Evolutionary conservation across 2,797 vertebrate species (phyloP), one percentile per base, ranked within the genome.

Genomic region (Cheirogaleus major): DNA sequence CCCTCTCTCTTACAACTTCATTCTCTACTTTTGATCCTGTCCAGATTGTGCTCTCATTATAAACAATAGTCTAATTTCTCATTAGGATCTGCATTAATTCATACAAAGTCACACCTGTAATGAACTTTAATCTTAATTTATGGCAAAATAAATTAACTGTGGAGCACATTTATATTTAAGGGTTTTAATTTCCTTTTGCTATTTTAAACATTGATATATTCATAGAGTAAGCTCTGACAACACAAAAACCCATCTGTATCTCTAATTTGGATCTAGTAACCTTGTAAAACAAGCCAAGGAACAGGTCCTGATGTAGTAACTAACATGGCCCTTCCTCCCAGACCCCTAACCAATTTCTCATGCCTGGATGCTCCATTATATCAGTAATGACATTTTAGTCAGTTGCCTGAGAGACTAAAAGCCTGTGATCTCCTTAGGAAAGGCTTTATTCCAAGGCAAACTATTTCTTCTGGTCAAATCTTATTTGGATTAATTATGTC

Each of bases 11-110:
- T 48, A 93, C 14, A 95, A 95, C 67, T 82, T 87, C 81, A 90
- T 92, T 80, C 81, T 88, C 63, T 93, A 75, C 30, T 18, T 93
- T 83, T 93, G 89, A 95, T 80, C 80, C 89, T 93, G 55, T 55
- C 73, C 25, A 59, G 89, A 55, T 7, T 85, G 85, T 12, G 27
- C 84, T 95, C 83, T 96, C 93, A 92, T 52, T 79, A 30, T 73
- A 84, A 95, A 67, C 1, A 50, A 87, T 7, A 89, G 27, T 86
- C 78, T 92, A 89, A 89, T 93, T 95, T 96, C 75, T 95, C 59
- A 92, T 38, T n/a, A 95, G 55, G 17, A 92, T 52, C 27, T 81
- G 59, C 61, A n/a, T 15, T 76, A 95, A 87, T 12, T 81, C 32
- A 92, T 6, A 8, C 22, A 52, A 89, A 93, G 48, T 95, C 72